phyloP scores from a whole-genome alignment of 2,888 invertebrate species.

The Brachyopa scutellaris region DNA sequence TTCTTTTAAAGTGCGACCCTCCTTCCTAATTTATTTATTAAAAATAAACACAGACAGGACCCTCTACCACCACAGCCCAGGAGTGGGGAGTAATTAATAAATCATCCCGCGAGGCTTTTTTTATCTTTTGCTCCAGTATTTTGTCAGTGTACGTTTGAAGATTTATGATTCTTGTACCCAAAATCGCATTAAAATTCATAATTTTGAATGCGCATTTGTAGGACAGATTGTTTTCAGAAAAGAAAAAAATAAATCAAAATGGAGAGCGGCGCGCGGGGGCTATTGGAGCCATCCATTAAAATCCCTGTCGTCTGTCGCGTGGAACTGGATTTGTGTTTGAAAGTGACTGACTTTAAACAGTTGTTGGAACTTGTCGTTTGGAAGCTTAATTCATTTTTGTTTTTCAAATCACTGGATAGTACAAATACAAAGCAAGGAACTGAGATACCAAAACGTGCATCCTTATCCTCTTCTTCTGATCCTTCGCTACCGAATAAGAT shows the following conservation, averaged over 20 bases:
- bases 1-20: constrained; percentile 47
- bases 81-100: constrained; percentile 60
- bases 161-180: constrained; percentile 49
- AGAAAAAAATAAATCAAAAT: constrained; percentile 37
- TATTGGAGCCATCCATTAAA: not conserved
- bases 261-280: not conserved
- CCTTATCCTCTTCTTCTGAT: not conserved
- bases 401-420: not conserved
- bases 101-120: constrained; percentile 50
- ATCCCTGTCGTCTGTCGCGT: not conserved
- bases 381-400: not conserved
- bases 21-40: constrained; percentile 56
- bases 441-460: not conserved
- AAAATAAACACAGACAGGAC: constrained; percentile 64
- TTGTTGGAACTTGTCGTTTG: constrained; percentile 31
- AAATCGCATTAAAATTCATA: constrained; percentile 51
- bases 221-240: constrained; percentile 30
- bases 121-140: constrained; percentile 52
- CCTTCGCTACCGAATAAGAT: not conserved
- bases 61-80: constrained; percentile 11
- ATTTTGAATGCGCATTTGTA: constrained; percentile 52
- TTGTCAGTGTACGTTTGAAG: constrained; percentile 55
- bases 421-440: not conserved
- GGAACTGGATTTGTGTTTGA: not conserved
- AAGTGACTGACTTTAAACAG: not conserved